A percentile compares a stretch with the other conserved stretches of the same genome.
These are phyloP conservation scores for Tenualosa ilisha DNA, from an alignment of 2,797 vertebrate genomes.

Conservation along the genomic window DNA sequence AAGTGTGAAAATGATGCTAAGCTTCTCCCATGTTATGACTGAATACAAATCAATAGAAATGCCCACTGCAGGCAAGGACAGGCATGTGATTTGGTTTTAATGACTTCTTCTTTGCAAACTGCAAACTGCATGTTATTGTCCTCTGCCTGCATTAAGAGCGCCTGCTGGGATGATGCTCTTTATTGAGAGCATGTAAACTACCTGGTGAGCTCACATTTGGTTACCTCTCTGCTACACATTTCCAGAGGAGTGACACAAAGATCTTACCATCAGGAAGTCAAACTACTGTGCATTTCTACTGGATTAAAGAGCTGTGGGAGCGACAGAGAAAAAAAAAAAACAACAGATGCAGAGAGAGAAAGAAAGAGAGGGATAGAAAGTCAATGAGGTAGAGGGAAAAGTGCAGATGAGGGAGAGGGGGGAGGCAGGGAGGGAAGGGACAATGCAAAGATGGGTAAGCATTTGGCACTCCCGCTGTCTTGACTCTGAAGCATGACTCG, in stretches of 20 bases:
- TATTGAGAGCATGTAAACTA: background rate
- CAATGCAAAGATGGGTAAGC: background rate
- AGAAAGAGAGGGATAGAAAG: background rate
- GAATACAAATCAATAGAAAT: background rate
- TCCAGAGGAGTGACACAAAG: background rate
- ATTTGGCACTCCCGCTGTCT: background rate
- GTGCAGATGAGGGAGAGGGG: background rate
- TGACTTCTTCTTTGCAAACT: background rate
- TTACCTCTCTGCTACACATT: background rate
- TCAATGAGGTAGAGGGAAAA: background rate
- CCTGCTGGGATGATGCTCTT: slow-evolving; percentile 2
- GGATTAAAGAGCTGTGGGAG: background rate
- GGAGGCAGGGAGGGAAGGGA: background rate
- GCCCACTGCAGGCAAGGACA: background rate
- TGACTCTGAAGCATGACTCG: background rate
- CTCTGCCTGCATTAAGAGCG: background rate
- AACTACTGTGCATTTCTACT: background rate
- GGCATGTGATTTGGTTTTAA: background rate
- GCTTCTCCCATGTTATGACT: background rate
- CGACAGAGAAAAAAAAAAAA: too few species aligned
- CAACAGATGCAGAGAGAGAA: background rate
- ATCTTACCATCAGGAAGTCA: background rate
- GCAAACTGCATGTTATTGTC: background rate
- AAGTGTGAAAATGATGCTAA: background rate
- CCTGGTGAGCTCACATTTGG: background rate